Evolutionary conservation across 2,113 vertebrate genomes (phyloP).

Genomic region (Anseranas semipalmata): DNA sequence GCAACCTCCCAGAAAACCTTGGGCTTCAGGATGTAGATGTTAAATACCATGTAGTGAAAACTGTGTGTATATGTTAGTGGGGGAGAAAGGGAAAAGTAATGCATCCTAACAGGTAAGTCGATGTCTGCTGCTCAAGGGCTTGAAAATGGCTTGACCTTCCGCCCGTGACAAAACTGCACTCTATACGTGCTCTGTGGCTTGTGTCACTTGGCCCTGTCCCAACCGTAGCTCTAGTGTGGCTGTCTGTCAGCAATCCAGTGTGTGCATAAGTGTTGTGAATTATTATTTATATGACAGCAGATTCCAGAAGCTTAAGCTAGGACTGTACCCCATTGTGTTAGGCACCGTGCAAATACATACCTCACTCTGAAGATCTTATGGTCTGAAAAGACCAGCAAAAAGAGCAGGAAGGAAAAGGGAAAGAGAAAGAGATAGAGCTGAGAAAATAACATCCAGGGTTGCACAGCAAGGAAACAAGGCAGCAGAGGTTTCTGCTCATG

Average conservation of each 20-base stretch:
- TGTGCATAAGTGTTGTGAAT: not conserved
- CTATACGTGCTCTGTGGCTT: not conserved
- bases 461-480: rapidly evolving
- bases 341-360: not conserved
- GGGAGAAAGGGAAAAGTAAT: not conserved
- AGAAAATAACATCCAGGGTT: not conserved
- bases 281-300: not conserved
- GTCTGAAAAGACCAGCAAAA: not conserved
- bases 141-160: not conserved
- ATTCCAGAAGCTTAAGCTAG: not conserved
- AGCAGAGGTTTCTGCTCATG: not conserved
- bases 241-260: not conserved
- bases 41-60: not conserved
- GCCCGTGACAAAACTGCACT: not conserved
- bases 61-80: not conserved
- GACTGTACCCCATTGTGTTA: not conserved
- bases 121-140: not conserved
- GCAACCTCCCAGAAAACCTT: not conserved
- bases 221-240: not conserved
- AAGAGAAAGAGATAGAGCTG: not conserved
- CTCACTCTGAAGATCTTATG: not conserved
- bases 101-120: not conserved
- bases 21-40: not conserved
- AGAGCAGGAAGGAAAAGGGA: not conserved
- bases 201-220: not conserved